Base-by-base conservation (phyloP, 35 echinoderm and acorn worm species). In the Acanthaster planci region DNA sequence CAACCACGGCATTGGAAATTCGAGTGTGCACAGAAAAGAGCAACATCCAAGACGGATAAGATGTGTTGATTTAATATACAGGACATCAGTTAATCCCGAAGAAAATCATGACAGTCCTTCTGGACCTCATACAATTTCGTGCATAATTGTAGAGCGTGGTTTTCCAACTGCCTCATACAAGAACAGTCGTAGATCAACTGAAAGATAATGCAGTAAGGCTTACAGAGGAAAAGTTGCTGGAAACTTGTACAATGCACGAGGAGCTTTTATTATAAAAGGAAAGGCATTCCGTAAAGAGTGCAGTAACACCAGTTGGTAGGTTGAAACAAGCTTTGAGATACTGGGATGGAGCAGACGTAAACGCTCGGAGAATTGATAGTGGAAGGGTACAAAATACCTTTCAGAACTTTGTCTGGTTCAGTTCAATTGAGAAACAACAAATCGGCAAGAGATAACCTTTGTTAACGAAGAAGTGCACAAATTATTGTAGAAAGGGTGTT, bases 391-490 rank as follows among this genome's bases (percentile, higher is more conserved):
- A 78, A 21, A 0, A 30, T 78, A 78, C 29, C 76, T 39, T 78
- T 78, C 76, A 39, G 19, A 5, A 39, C 76, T 9, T 16, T 44
- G 36, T 34, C 76, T 15, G 76, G 15, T 30, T n/a, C 76, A 37
- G 76, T 4, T 32, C 16, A 37, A 10, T 78, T 78, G 12, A 78
- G 39, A 78, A 78, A 78, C 32, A 78, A 78, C 39, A 78, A 78
- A n/a, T 78, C 76, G 5, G 76, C 76, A 27, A 78, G 3, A 36
- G 76, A 78, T 78, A 78, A 78, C 39, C 39, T 36, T 78, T 78
- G 76, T 78, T 23, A 21, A 23, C 0, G 76, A 78, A 34, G 35
- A 19, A 32, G 35, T 78, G 0, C 7, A 16, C 6, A 44, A 78
- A 37, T 78, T 78, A 37, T 36, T 78, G 7, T 23, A 78, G 19